Base-by-base conservation (phyloP, 2,888 invertebrate species). In the Epiblema foenella region DNA sequence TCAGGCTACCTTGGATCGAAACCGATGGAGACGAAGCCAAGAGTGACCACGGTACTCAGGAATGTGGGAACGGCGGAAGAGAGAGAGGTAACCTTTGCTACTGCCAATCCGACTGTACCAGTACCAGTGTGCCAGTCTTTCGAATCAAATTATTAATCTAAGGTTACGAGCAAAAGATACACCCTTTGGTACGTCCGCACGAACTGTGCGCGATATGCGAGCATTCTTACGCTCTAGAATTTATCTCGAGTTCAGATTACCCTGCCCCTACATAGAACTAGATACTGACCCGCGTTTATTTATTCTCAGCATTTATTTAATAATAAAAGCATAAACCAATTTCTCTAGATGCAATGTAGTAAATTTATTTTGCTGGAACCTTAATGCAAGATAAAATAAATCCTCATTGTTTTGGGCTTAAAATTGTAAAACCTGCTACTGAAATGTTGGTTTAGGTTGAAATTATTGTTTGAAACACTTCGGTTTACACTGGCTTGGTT, bases 211-310 rank as follows among this genome's bases (percentile, higher is more conserved):
- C 83, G 88, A 87, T 89, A 88, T 80, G 81, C 80, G 77, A 74
- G 75, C 79, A 79, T 81, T 80, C 81, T 80, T 78, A 79, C 81
- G 76, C 73, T 77, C 75, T 77, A 70, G 78, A 77, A 80, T 81
- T 82, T 83, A 86, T 85, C 84, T 82, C 82, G 80, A 80, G 81
- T 81, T 79, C 79, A 85, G 87, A 87, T 87, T 86, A 83, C 80
- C 75, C 78, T 76, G 73, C 69, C 72, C 77, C 74, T 69, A 74
- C 72, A 76, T 75, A 74, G 76, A 73, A 76, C 63, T 68, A 70
- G 65, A 74, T 66, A 73, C 73, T 64, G 70, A 64, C 70, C 68
- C 67, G 56, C 70, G 64, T 70, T 68, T 70, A 70, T 69, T 73
- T 63, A 51, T 66, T 62, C 49, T 46, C 24, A 39, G 42, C 39